phyloP scores from a whole-genome alignment of 2,888 invertebrate genomes.

The Chrysomela aeneicollis region DNA sequence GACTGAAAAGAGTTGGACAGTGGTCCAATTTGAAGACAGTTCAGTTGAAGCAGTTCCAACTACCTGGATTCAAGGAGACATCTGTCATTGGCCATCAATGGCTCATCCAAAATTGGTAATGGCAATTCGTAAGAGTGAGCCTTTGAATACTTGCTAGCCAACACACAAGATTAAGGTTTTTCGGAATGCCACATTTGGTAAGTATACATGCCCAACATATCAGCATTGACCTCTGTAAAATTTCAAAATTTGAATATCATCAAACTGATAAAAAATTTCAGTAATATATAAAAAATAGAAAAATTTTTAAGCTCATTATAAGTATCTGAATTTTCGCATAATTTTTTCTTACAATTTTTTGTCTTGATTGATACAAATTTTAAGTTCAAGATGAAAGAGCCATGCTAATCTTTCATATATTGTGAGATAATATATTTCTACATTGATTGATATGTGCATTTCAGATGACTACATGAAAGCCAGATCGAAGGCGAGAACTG shows the following conservation, averaged over 20 bases:
- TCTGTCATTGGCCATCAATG: constrained; percentile 29
- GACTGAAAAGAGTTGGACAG: constrained; percentile 22
- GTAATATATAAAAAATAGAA: too few species aligned
- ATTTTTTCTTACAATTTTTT: not conserved
- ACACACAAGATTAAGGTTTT: constrained; percentile 25
- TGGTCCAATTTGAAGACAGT: constrained; percentile 24
- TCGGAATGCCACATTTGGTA: constrained; percentile 29
- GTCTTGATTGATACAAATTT: not conserved
- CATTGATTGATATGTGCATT: constrained; percentile 17
- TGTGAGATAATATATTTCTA: not conserved
- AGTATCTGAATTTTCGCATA: too few species aligned
- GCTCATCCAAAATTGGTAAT: constrained; percentile 18
- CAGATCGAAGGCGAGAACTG: constrained; percentile 20
- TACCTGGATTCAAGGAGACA: constrained; percentile 24
- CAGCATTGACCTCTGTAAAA: not conserved
- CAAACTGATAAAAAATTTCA: not conserved
- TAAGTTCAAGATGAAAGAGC: too few species aligned
- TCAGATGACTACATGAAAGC: constrained; percentile 28
- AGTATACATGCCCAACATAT: too few species aligned
- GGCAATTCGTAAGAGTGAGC: constrained; percentile 27
- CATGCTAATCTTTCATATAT: not conserved
- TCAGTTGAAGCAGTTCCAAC: constrained; percentile 30
- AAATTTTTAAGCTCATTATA: too few species aligned
- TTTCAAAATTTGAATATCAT: not conserved
- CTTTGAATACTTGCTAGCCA: constrained; percentile 30